Percentiles rank a stretch among this genome's conserved stretches.
These are phyloP conservation scores for Lycodopsis pacificus DNA, from an alignment of 2,797 vertebrate species.

Conservation along the genomic window DNA sequence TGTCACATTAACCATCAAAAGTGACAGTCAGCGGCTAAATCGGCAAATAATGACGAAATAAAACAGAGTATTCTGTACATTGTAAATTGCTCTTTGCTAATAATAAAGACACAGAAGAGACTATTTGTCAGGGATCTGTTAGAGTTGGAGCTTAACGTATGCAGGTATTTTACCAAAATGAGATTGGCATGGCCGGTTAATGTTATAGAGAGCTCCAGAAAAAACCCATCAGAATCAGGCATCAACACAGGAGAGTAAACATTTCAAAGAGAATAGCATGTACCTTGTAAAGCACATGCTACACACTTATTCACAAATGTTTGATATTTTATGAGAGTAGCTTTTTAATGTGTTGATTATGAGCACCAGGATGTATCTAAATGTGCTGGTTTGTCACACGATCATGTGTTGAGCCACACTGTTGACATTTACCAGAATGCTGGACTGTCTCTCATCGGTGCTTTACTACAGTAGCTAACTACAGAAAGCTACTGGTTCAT, in stretches of 20 bases:
- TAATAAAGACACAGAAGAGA: neutral
- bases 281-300: neutral
- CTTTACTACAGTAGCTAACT: no score
- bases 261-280: neutral
- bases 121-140: neutral
- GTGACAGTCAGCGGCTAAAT: neutral
- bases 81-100: neutral
- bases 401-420: conserved; percentile 6
- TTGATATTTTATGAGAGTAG: neutral
- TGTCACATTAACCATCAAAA: neutral
- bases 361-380: neutral
- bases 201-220: neutral
- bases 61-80: neutral
- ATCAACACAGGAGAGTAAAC: no score
- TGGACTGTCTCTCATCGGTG: conserved; percentile 50
- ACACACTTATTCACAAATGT: neutral
- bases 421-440: conserved; percentile 51
- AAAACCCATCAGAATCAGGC: neutral
- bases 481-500: conserved; percentile 32
- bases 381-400: no score
- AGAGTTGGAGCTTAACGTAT: neutral
- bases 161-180: neutral
- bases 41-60: neutral
- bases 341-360: neutral
- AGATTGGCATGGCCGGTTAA: neutral